phyloP scores from a whole-genome alignment of 2,797 vertebrate species.

The Nyctalus aviator region DNA sequence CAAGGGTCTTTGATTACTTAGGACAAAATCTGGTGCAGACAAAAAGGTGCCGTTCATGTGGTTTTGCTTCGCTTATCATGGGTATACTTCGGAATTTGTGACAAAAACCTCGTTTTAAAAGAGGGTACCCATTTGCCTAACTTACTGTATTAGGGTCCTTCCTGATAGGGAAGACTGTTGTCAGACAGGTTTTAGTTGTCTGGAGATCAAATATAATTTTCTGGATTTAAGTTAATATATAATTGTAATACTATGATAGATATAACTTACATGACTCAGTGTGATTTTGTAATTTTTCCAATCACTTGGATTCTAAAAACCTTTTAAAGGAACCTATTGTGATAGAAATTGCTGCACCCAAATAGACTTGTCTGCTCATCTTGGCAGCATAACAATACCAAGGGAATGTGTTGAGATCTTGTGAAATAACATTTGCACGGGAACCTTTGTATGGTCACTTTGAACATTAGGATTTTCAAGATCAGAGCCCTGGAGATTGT shows the following conservation, averaged over 20 bases:
- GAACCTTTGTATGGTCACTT: background rate
- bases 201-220: too few species aligned
- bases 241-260: background rate
- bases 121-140: background rate
- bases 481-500: background rate
- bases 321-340: background rate
- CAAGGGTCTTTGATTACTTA: background rate
- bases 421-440: background rate
- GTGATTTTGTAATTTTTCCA: background rate
- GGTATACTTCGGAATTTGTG: background rate
- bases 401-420: background rate
- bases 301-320: background rate
- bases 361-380: background rate
- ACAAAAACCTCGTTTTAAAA: constrained; percentile 41
- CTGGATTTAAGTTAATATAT: background rate
- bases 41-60: background rate
- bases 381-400: background rate
- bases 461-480: background rate
- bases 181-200: background rate
- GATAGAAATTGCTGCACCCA: background rate
- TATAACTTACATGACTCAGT: background rate
- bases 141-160: background rate
- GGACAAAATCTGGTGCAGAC: background rate
- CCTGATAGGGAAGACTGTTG: background rate
- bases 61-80: background rate